These are phyloP conservation scores for cat (Felis catus) DNA, from an alignment of 2,113 vertebrate species.

Conservation along the genomic window F.catus_Fca126_mat1.0 CM031421.1:38348501-38349000, in stretches of 20 bases:
- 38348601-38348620: not conserved
- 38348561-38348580: not conserved
- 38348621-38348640: not conserved
- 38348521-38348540: not conserved
- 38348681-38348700: not conserved
- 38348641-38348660: constrained; percentile 2
- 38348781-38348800: not conserved
- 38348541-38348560: not conserved
- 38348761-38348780: not conserved
- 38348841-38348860: not conserved
- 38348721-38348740: not conserved
- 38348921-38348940: not conserved
- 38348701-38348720: not conserved
- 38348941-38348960: not conserved
- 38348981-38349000: not conserved
- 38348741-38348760: not conserved
- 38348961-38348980: not conserved
- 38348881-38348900: not conserved
- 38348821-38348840: not conserved
- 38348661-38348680: not conserved
- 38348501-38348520: not conserved
- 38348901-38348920: constrained; percentile 14
- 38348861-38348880: not conserved
- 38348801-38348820: not conserved
- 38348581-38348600: not conserved